phyloP scores from a whole-genome alignment of 2,888 invertebrate genomes.

The Odontocerum albicorne region DNA sequence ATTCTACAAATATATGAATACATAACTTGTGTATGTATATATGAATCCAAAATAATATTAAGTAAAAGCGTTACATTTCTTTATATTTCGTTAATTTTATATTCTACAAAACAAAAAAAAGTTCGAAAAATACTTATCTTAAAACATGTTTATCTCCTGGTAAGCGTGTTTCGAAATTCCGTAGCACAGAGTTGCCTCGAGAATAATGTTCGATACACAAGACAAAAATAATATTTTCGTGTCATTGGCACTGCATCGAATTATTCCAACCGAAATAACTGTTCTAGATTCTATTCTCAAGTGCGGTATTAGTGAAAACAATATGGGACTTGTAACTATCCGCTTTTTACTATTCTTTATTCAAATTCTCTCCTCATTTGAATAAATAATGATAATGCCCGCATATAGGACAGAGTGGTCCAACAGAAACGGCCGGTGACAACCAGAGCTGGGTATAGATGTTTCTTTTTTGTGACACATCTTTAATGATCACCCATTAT shows the following conservation, averaged over 20 bases:
- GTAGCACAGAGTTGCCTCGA: too few relatives aligned
- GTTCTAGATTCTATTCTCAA: constrained; percentile 2
- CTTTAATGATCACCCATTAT: constrained; percentile 26
- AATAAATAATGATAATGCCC: constrained; percentile 30
- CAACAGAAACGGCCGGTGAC: constrained; percentile 14
- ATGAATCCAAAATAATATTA: too few relatives aligned
- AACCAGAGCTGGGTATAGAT: constrained; percentile 10
- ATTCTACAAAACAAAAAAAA: too few relatives aligned
- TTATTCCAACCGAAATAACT: background rate
- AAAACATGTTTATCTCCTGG: too few relatives aligned
- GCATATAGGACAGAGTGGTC: constrained; percentile 11
- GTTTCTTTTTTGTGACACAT: constrained; percentile 24
- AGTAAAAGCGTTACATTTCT: too few relatives aligned
- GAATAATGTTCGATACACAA: too few relatives aligned
- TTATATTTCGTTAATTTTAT: too few relatives aligned
- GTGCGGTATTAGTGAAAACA: background rate
- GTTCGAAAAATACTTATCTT: too few relatives aligned
- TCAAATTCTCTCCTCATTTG: constrained; percentile 24
- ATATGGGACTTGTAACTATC: background rate
- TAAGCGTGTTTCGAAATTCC: too few relatives aligned
- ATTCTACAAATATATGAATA: too few relatives aligned
- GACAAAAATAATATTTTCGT: too few relatives aligned
- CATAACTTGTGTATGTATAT: too few relatives aligned
- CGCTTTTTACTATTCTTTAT: constrained; percentile 9
- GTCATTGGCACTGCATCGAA: constrained; percentile 7